Evolutionary conservation across 2,113 vertebrate genomes (phyloP).

Genomic region (Atrichornis clamosus): DNA sequence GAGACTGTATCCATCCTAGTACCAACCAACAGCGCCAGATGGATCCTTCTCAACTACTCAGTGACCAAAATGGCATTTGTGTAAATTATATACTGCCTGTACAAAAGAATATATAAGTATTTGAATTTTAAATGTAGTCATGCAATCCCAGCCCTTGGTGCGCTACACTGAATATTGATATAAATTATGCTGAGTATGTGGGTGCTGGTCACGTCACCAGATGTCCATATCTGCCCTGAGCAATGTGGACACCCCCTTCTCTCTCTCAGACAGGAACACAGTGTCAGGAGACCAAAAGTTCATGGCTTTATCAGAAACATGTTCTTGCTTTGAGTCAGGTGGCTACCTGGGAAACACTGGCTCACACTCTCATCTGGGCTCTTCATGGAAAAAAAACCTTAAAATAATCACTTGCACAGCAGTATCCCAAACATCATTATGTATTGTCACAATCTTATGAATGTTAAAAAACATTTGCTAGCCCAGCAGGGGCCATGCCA

Average conservation of each 20-base stretch:
- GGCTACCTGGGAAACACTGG: neutral
- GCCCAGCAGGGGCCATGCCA: neutral
- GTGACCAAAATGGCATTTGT: neutral
- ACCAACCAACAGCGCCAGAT: neutral
- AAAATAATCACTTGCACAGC: constrained; percentile 36
- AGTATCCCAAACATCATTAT: neutral
- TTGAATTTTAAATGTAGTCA: neutral
- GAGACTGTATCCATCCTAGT: neutral
- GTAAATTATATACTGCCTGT: neutral
- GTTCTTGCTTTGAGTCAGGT: neutral
- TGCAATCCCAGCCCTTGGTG: neutral
- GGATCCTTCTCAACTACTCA: neutral
- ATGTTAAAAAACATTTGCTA: constrained; percentile 25
- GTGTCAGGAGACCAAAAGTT: neutral
- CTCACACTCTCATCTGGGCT: neutral
- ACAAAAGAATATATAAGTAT: neutral
- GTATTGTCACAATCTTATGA: neutral
- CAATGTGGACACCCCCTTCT: neutral
- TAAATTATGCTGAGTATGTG: neutral
- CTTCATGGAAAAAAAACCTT: neutral
- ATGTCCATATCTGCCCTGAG: neutral
- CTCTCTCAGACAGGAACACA: neutral
- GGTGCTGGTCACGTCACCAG: neutral
- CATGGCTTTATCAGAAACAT: neutral
- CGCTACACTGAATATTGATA: neutral